These are phyloP conservation scores for Exocentrus adspersus DNA, from an alignment of 2,888 invertebrate species.

Conservation along the genomic window DNA sequence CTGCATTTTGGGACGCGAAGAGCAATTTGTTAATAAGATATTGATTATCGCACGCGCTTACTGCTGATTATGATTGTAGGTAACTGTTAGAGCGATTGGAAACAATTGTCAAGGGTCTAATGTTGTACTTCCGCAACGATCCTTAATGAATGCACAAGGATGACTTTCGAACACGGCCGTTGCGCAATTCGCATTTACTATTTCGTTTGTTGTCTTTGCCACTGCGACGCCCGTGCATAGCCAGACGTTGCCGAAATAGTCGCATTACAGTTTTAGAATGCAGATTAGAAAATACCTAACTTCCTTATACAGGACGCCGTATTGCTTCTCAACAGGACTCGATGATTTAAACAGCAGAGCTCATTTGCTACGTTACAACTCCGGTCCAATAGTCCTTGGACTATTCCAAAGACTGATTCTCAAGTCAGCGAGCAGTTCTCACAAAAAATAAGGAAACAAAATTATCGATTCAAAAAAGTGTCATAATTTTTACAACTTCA, in stretches of 20 bases:
- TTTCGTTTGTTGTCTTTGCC: conserved; percentile 32
- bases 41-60: conserved; percentile 34
- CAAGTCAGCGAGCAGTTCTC: too few relatives aligned
- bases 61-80: conserved; percentile 20
- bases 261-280: not conserved
- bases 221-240: conserved; percentile 26
- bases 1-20: not conserved
- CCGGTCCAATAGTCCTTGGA: too few relatives aligned
- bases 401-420: too few relatives aligned
- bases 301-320: not conserved
- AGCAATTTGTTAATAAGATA: conserved; percentile 26
- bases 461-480: too few relatives aligned
- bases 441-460: too few relatives aligned
- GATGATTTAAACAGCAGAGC: not conserved
- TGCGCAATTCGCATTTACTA: conserved; percentile 26
- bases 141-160: conserved; percentile 49
- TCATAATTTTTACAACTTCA: too few relatives aligned
- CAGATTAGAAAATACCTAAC: too few relatives aligned
- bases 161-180: conserved; percentile 28
- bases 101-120: conserved; percentile 46
- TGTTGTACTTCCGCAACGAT: conserved; percentile 55
- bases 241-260: conserved; percentile 29
- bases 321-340: not conserved
- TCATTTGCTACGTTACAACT: too few relatives aligned
- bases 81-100: conserved; percentile 23